Evolutionary conservation across 1,140 invertebrate genomes (phyloP), one percentile per base, ranked within the genome.

Genomic region (Lasaia peninsularis): DNA sequence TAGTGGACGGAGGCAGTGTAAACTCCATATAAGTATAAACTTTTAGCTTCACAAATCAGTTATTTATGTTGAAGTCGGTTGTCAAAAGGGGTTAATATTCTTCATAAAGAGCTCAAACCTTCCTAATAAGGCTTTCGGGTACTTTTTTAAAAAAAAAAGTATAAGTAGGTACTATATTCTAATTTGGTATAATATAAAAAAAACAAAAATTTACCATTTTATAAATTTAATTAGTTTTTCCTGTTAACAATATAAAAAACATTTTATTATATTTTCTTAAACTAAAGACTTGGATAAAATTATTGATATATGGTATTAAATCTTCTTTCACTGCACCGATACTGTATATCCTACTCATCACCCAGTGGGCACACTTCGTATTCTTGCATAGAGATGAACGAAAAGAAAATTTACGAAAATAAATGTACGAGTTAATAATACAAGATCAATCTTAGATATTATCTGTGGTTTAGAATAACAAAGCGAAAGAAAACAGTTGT

Each of bases 161-260:
- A 32, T 2, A 7, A 9, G 1, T 32, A 32, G 1, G 11, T 32
- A 32, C 31, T 32, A 32, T 32, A 35, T n/a, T n/a, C 35, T 40
- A 18, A 12, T 1, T 14, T 16, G 9, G 34, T 40, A 16, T 8
- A 0, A 10, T 2, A 9, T 9, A 40, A 40, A 14, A n/a, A 16
- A 40, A 40, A 40, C 14, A 16, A 40, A 6, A 14, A 10, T 20
- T 16, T 18, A 40, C 16, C 37, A 20, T 40, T 40, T 40, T 18
- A 40, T 14, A 40, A 20, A 18, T 40, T 40, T 40, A 40, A 40
- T 40, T 40, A 40, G 37, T 40, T 40, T 40, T 40, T 40, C 9
- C 14, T 40, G 37, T 40, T 40, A 40, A 40, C 37, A 40, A 40
- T 40, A 40, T 9, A 40, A 40, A 40, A 40, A 40, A 40, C 14